Evolutionary conservation across 2,888 invertebrate species (phyloP), one percentile per base, ranked within the genome.

Genomic region (Pachydiplax longipennis): DNA sequence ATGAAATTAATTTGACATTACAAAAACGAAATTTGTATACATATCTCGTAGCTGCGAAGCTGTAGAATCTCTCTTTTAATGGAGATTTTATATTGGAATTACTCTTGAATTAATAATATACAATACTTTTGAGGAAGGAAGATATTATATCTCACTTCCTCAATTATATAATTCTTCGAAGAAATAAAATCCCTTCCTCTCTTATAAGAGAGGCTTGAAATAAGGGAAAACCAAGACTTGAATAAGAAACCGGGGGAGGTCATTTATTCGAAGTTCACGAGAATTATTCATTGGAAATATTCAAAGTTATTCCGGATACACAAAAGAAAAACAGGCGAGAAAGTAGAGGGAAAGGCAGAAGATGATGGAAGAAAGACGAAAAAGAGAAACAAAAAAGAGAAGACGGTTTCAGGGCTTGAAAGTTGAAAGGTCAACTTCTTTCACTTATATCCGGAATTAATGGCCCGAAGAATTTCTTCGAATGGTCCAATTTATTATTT

Each of bases 361-460:
- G 15, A 22, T 10, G 83, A 58, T 18, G 58, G 48, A 82, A 48
- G 12, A 25, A n/a, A 58, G 3, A 31, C 5, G 31, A 6, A 35
- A 35, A 58, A 22, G 37, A 13, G 81, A 81, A 15, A 37, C 6
- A 10, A n/a, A 40, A 40, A 37, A 22, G 40, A 18, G 37, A 65
- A 35, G 87, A 37, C 15, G 61, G 53, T 87, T 87, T 87, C 58
- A 87, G 58, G 87, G 61, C 87, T 87, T 37, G 61, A 58, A 87
- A 87, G 87, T 87, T 87, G 87, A 87, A 87, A 87, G 87, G 87
- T 87, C 87, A 87, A 87, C 61, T 87, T 87, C 87, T 87, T 87
- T 87, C 87, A 61, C 61, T 87, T 37, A 61, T 37, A 87, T 37
- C 87, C 40, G 37, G 35, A 87, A 87, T 87, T 87, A 87, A 87